These are phyloP conservation scores for Xerus inauris DNA, from an alignment of 2,113 vertebrate genomes.

Conservation along the genomic window DNA sequence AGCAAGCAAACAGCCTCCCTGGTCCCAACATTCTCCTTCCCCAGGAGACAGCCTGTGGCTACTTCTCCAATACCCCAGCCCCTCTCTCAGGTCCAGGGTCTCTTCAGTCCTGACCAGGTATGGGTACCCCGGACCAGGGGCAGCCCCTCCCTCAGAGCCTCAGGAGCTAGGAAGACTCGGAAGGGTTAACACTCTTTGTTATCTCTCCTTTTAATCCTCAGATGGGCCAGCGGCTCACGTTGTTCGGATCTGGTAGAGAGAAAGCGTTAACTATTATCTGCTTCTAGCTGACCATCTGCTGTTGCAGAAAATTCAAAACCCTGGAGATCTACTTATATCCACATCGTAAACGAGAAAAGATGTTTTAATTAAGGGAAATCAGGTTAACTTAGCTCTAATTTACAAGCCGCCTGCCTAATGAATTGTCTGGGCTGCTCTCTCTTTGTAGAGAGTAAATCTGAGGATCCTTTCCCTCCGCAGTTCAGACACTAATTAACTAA, in stretches of 20 bases:
- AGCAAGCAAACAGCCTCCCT: background rate
- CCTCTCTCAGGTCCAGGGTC: background rate
- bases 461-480: conserved; percentile 90
- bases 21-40: background rate
- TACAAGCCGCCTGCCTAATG: conserved; percentile 94
- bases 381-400: conserved; percentile 96
- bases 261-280: conserved; percentile 96
- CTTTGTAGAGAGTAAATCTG: conserved; percentile 94
- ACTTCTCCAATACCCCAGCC: background rate
- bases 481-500: conserved; percentile 94
- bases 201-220: conserved; percentile 94
- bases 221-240: conserved; percentile 91
- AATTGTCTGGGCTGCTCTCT: conserved; percentile 95
- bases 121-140: conserved; percentile 58
- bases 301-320: conserved; percentile 94
- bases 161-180: conserved; percentile 54
- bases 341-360: conserved; percentile 97
- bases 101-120: background rate
- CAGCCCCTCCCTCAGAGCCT: conserved; percentile 43
- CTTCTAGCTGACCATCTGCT: conserved; percentile 98
- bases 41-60: background rate
- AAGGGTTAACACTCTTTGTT: conserved; percentile 93
- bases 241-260: conserved; percentile 92
- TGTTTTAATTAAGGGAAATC: conserved; percentile 97
- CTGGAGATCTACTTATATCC: conserved; percentile 96